Base-by-base conservation (phyloP, 2,888 invertebrate genomes). In the Plutella xylostella region DNA sequence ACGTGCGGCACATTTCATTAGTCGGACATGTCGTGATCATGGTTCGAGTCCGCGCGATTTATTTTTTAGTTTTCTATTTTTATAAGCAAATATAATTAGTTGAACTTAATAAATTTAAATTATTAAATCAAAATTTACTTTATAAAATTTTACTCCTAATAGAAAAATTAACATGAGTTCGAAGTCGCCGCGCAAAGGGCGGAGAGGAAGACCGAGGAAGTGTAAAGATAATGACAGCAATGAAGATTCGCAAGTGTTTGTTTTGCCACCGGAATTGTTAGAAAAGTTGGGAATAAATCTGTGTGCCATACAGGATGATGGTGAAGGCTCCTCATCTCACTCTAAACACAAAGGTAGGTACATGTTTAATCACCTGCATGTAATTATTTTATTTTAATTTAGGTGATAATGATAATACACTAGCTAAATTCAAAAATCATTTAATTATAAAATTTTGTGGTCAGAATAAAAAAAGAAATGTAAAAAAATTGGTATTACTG, bases 241-340 rank as follows among this genome's bases (percentile, higher is more conserved):
- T 41, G 37, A 34, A 12, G 49, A 61, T 42, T 45, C 64, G 45
- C 67, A 77, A 55, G 67, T 85, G 20, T 71, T 77, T 61, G 77
- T 85, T 31, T 55, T 85, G 33, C 65, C 83, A 48, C 85, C 85
- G 43, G 67, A 79, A 51, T 52, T 83, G 38, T 63, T 85, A 45
- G 68, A 79, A 58, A 67, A 80, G 55, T 64, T 84, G 58, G 84
- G 84, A 17, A 78, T 85, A 38, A 60, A 70, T 57, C 61, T 79
- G 49, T 63, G 55, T 45, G 62, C 54, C 42, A 54, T 66, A 50
- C 53, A 51, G 38, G 47, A 43, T 45, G 44, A n/a, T n/a, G n/a
- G n/a, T n/a, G n/a, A n/a, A n/a, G n/a, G n/a, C n/a, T n/a, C n/a
- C n/a, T n/a, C n/a, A n/a, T n/a, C n/a, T 4, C 28, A 28, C 28